phyloP scores from a whole-genome alignment of 2,113 vertebrate species.

The Hiodon alosoides region DNA sequence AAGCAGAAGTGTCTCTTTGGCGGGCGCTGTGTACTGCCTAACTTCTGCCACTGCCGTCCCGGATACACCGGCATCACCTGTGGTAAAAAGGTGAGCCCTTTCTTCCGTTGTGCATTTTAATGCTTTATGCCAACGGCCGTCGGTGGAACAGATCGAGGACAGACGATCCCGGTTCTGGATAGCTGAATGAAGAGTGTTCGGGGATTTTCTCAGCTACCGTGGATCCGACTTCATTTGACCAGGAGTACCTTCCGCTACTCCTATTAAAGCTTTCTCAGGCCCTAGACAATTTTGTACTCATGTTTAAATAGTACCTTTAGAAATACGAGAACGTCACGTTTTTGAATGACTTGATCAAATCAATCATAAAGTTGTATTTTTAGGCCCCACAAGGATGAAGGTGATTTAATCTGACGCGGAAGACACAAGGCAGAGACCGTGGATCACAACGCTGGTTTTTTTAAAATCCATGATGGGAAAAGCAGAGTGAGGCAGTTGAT shows the following conservation, averaged over 20 bases:
- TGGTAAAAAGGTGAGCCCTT: slow-evolving; percentile 57
- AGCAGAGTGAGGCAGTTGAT: background rate
- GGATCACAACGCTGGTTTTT: slow-evolving; percentile 27
- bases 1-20: slow-evolving; percentile 72
- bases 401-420: background rate
- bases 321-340: too few relatives aligned
- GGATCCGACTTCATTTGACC: background rate
- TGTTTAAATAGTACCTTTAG: too few relatives aligned
- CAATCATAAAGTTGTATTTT: background rate
- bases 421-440: background rate
- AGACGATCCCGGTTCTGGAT: too few relatives aligned
- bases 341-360: background rate
- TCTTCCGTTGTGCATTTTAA: too few relatives aligned
- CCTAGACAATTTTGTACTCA: too few relatives aligned
- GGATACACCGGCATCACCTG: slow-evolving; percentile 74
- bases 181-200: too few relatives aligned
- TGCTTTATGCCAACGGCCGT: too few relatives aligned
- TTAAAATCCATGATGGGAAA: slow-evolving; percentile 12
- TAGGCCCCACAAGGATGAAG: slow-evolving; percentile 47
- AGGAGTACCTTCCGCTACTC: background rate
- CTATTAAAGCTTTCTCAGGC: too few relatives aligned
- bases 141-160: too few relatives aligned
- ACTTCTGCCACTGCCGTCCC: slow-evolving; percentile 71
- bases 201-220: background rate
- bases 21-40: slow-evolving; percentile 71